Conservation (phyloP, 92 coral and sea anemone genomes). For the Parazoanthus darwini region DNA sequence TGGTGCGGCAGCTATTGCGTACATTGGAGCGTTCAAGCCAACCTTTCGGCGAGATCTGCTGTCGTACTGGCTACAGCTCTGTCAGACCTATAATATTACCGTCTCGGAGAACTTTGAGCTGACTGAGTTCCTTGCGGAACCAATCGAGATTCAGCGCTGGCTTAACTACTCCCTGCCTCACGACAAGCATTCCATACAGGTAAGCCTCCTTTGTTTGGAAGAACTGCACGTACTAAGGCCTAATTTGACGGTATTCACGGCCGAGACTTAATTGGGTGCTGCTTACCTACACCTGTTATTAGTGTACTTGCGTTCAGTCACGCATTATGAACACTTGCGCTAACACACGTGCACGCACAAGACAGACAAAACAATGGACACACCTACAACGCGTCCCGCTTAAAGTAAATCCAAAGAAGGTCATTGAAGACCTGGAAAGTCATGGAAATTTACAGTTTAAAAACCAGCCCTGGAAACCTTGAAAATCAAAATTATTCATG, state of each 20-base stretch:
- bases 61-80: slow-evolving; percentile 75
- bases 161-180: slow-evolving; percentile 80
- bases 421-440: neutral
- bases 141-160: slow-evolving; percentile 89
- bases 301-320: neutral
- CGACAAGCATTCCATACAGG: slow-evolving; percentile 80
- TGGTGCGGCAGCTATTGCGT: slow-evolving; percentile 83
- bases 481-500: neutral
- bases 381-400: neutral
- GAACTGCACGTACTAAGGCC: neutral
- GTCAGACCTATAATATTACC: slow-evolving; percentile 68
- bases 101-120: slow-evolving; percentile 83
- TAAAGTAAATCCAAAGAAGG: neutral
- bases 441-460: neutral
- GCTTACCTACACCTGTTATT: too few species aligned
- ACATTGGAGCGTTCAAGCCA: slow-evolving; percentile 89
- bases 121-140: slow-evolving; percentile 84
- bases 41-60: slow-evolving; percentile 70
- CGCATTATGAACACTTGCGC: neutral
- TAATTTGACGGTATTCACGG: neutral
- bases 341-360: neutral
- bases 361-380: neutral
- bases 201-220: neutral
- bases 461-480: neutral
- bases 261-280: neutral